These are phyloP conservation scores for Electrophaes corylata DNA, from an alignment of 2,888 invertebrate species.

Conservation along the genomic window DNA sequence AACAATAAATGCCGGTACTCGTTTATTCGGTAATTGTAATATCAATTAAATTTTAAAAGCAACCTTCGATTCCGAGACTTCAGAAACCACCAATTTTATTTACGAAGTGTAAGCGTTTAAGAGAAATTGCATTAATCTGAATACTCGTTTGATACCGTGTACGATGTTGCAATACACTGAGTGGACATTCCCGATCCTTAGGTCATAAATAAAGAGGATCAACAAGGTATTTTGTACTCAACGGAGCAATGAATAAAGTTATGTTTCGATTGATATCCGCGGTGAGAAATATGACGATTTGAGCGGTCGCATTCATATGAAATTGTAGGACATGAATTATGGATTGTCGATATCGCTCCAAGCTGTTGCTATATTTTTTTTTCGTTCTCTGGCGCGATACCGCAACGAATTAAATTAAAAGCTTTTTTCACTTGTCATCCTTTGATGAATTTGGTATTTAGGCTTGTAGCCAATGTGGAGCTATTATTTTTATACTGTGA, in stretches of 20 bases:
- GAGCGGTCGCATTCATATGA: constrained; percentile 70
- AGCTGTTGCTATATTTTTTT: constrained; percentile 83
- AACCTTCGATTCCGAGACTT: constrained; percentile 64
- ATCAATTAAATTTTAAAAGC: constrained; percentile 74
- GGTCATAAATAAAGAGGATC: constrained; percentile 47
- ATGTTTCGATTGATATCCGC: constrained; percentile 53
- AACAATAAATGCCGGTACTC: constrained; percentile 48
- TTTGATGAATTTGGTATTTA: constrained; percentile 81
- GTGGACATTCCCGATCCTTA: constrained; percentile 50
- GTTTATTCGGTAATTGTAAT: constrained; percentile 57
- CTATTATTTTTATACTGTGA: constrained; percentile 54
- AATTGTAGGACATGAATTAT: constrained; percentile 85
- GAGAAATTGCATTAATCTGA: constrained; percentile 84
- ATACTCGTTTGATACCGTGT: constrained; percentile 83
- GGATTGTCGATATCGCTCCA: constrained; percentile 84
- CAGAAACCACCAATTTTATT: constrained; percentile 81
- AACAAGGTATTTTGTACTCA: constrained; percentile 52
- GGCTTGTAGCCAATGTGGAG: constrained; percentile 54
- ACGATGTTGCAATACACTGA: constrained; percentile 81
- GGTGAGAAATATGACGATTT: constrained; percentile 54
- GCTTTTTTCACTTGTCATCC: constrained; percentile 84
- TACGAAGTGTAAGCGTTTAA: constrained; percentile 84
- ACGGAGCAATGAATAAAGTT: constrained; percentile 52
- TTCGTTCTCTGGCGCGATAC: constrained; percentile 77
- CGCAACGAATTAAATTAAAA: constrained; percentile 85